Conservation (phyloP, 23 tunicate species). For the Botrylloides violaceus region DNA sequence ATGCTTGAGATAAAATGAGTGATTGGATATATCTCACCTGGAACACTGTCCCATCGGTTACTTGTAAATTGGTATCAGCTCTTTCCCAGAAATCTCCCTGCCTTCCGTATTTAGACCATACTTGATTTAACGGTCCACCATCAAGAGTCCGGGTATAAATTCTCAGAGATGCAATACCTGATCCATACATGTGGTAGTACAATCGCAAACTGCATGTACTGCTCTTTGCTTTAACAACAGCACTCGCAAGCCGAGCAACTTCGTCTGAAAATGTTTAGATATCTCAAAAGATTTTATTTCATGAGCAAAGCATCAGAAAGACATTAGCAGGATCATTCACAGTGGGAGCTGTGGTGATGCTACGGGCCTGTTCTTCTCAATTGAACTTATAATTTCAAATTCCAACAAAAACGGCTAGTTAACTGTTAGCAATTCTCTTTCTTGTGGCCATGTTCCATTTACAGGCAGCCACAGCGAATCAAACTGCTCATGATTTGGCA, state of each 20-base stretch:
- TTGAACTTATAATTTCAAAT: no score
- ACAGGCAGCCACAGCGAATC: no score
- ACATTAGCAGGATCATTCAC: no score
- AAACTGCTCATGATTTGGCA: no score
- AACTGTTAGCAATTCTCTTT: no score
- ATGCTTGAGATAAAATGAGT: background rate
- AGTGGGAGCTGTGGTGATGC: no score
- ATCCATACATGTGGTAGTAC: constrained; percentile 94
- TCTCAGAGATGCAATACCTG: constrained; percentile 30
- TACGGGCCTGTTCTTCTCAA: no score
- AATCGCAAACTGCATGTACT: constrained; percentile 45
- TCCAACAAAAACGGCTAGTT: no score
- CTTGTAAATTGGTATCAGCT: constrained; percentile 35
- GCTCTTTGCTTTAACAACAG: constrained; percentile 24
- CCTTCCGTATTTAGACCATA: constrained; percentile 33
- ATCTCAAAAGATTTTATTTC: no score
- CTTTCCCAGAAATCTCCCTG: constrained; percentile 79
- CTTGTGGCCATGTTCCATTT: no score
- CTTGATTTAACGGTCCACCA: constrained; percentile 61
- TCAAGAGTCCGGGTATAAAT: constrained; percentile 49
- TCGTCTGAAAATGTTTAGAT: constrained; percentile 62
- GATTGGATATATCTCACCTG: constrained; percentile 26
- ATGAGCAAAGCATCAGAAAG: no score
- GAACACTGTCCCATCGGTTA: constrained; percentile 30
- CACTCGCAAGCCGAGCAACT: constrained; percentile 57